A percentile compares a stretch with the other conserved stretches of the same genome.
These are phyloP conservation scores for Onchidella celtica DNA, from an alignment of 2,888 invertebrate species.

Conservation along the genomic window DNA sequence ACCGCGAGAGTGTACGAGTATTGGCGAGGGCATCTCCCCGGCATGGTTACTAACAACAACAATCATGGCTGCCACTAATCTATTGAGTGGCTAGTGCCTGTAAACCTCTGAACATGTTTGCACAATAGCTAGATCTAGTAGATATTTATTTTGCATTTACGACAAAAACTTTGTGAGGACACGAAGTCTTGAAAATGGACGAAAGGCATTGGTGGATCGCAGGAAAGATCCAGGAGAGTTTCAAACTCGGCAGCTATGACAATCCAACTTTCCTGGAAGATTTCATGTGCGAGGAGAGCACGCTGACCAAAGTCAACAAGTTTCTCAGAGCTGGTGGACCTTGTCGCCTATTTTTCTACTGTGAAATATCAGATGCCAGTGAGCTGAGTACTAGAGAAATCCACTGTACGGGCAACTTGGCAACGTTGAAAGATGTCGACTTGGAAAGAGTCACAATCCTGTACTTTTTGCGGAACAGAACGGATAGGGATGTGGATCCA, in stretches of 20 bases:
- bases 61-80: conserved; percentile 61
- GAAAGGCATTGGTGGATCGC: conserved; percentile 81
- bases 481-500: conserved; percentile 76
- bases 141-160: not conserved
- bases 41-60: conserved; percentile 72
- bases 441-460: conserved; percentile 74
- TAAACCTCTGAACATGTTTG: not conserved
- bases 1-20: too few relatives aligned
- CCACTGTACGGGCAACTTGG: conserved; percentile 74
- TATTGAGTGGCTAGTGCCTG: not conserved
- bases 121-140: not conserved
- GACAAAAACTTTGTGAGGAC: not conserved
- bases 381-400: conserved; percentile 69
- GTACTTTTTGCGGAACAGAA: conserved; percentile 76
- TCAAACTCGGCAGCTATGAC: conserved; percentile 77
- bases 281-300: conserved; percentile 77
- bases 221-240: conserved; percentile 79
- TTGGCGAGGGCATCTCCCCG: conserved; percentile 7
- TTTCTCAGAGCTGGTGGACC: conserved; percentile 77
- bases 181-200: conserved; percentile 73
- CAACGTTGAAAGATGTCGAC: conserved; percentile 74
- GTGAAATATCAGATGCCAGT: conserved; percentile 73
- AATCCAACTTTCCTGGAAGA: conserved; percentile 78
- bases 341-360: conserved; percentile 78
- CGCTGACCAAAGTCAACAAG: conserved; percentile 75